Conservation (phyloP, 2,113 vertebrate genomes). For the Ailuropoda melanoleuca region DNA sequence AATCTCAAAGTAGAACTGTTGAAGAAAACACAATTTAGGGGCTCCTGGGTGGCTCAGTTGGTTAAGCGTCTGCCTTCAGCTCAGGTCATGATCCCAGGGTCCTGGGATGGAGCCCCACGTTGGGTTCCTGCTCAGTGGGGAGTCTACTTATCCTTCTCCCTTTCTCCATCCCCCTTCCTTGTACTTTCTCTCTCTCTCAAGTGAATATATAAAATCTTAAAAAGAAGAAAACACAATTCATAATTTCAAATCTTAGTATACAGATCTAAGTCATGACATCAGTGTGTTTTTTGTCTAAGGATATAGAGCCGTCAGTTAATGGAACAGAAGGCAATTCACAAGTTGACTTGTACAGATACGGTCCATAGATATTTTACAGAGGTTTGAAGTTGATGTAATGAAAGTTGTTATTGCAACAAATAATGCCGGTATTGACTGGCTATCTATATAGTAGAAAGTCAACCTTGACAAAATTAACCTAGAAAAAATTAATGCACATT, state of each 20-base stretch:
- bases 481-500: neutral
- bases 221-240: neutral
- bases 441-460: neutral
- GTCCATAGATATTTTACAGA: neutral
- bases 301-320: neutral
- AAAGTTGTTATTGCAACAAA: neutral
- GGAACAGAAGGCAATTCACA: neutral
- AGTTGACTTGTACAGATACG: neutral
- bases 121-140: no score
- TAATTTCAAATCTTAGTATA: neutral
- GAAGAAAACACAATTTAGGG: neutral
- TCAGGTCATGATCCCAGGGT: no score
- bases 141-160: no score
- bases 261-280: neutral
- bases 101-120: no score
- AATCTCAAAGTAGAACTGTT: neutral
- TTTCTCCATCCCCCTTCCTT: neutral
- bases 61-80: no score
- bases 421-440: neutral
- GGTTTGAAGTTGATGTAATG: neutral
- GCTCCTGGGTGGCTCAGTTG: no score
- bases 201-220: neutral
- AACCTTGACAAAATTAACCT: neutral
- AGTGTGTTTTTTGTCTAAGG: neutral
- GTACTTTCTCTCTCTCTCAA: neutral